phyloP scores from a whole-genome alignment of 1,140 invertebrate genomes.

The Macrobrachium nipponense region DNA sequence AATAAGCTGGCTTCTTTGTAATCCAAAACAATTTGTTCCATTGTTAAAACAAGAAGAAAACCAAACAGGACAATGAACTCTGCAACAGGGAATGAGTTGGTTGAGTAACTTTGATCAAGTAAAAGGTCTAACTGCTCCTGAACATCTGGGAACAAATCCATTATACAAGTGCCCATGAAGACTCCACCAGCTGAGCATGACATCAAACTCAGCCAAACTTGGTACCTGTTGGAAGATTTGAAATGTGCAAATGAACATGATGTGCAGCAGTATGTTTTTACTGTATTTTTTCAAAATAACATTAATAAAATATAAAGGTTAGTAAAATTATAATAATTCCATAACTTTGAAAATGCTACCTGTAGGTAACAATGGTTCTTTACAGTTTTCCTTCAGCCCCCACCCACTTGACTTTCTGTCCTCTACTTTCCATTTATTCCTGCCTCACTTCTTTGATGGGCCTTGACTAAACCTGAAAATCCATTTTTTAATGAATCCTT shows the following conservation, averaged over 20 bases:
- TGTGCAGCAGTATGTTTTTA: not conserved
- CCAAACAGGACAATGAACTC: slow-evolving; percentile 54
- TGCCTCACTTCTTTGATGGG: too few species aligned
- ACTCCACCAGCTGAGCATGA: slow-evolving; percentile 62
- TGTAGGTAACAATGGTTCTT: too few species aligned
- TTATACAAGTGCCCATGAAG: slow-evolving; percentile 62
- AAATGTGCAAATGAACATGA: not conserved
- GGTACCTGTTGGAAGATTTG: slow-evolving; percentile 29
- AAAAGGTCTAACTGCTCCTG: slow-evolving; percentile 54
- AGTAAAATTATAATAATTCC: too few species aligned
- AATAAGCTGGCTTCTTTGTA: slow-evolving; percentile 46
- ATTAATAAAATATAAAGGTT: too few species aligned
- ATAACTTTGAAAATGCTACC: too few species aligned
- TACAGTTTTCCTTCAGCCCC: too few species aligned
- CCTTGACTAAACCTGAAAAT: too few species aligned
- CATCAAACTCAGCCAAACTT: slow-evolving; percentile 53
- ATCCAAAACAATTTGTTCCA: slow-evolving; percentile 54
- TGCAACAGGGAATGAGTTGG: slow-evolving; percentile 38
- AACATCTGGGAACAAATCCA: slow-evolving; percentile 63
- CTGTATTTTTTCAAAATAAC: not conserved
- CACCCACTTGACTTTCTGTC: too few species aligned
- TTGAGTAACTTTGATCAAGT: slow-evolving; percentile 26
- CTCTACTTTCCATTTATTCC: too few species aligned
- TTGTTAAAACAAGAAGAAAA: slow-evolving; percentile 49
- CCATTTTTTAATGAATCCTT: too few species aligned